Conservation (phyloP, 2,113 vertebrate genomes). For the Sarotherodon lohbergeri region DNA sequence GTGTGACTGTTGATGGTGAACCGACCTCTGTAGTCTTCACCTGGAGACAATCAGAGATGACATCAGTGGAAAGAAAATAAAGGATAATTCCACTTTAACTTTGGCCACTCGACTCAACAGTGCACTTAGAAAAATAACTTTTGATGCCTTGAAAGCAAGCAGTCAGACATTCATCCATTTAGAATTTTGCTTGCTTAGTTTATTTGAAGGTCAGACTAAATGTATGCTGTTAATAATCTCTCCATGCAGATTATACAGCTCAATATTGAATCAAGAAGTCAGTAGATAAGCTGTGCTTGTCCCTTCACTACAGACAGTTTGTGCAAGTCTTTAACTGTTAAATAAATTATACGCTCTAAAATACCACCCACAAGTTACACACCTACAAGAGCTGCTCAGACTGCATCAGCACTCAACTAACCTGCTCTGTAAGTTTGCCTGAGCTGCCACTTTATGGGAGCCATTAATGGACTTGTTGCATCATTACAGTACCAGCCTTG, state of each 20-base stretch:
- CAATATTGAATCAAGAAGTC: not conserved
- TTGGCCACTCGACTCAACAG: not conserved
- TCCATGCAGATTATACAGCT: not conserved
- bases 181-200: not conserved
- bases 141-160: not conserved
- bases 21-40: constrained; percentile 72
- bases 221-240: not conserved
- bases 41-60: constrained; percentile 44
- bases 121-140: not conserved
- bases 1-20: constrained; percentile 80
- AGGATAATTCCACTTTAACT: not conserved
- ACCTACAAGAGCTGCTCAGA: not conserved
- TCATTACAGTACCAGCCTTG: not conserved
- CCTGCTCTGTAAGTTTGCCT: not conserved
- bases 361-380: not conserved
- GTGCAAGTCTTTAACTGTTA: not conserved
- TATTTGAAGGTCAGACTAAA: not conserved
- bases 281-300: not conserved
- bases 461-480: not conserved
- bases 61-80: not conserved
- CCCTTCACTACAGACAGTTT: not conserved
- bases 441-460: not conserved
- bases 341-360: not conserved
- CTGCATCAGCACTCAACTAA: not conserved
- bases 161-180: not conserved